Conservation (phyloP, 2,797 vertebrate species). For the Hippoglossus hippoglossus region DNA sequence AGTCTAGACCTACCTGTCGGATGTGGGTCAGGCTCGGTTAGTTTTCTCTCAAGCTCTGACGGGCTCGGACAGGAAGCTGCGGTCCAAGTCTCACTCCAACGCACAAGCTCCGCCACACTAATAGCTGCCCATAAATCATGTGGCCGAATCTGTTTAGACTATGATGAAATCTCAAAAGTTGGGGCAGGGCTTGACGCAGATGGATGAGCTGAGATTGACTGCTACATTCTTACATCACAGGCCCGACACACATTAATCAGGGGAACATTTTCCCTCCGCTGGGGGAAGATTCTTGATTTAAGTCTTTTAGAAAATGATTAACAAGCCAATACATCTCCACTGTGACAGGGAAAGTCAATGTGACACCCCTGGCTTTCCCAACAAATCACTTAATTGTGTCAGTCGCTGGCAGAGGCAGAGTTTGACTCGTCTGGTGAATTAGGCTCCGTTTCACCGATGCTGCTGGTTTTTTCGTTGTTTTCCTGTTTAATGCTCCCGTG, state of each 20-base stretch:
- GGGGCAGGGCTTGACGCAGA: not conserved
- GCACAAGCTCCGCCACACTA: conserved; percentile 6
- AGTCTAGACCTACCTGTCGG: too few species aligned
- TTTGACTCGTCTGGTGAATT: conserved; percentile 2
- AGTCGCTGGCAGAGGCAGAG: conserved; percentile 20
- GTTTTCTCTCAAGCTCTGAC: too few species aligned
- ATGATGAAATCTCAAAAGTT: conserved; percentile 9
- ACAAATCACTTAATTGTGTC: conserved; percentile 44
- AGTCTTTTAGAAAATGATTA: conserved; percentile 50
- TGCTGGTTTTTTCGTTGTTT: conserved; percentile 28
- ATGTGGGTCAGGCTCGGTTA: too few species aligned
- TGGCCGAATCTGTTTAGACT: conserved; percentile 5
- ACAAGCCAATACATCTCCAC: conserved; percentile 39
- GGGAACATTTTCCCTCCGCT: not conserved
- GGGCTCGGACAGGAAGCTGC: too few species aligned
- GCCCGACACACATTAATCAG: conserved; percentile 1
- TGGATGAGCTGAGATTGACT: conserved; percentile 23
- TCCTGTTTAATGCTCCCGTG: conserved; percentile 19
- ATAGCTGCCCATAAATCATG: conserved; percentile 16
- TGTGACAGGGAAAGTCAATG: conserved; percentile 45
- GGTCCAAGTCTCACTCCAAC: too few species aligned
- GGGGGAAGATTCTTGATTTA: conserved; percentile 18
- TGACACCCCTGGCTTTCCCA: conserved; percentile 25
- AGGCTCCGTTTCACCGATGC: conserved; percentile 27
- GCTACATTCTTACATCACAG: conserved; percentile 15